phyloP scores from a whole-genome alignment of 1,140 invertebrate species.

The Sarcophaga peregrina region DNA sequence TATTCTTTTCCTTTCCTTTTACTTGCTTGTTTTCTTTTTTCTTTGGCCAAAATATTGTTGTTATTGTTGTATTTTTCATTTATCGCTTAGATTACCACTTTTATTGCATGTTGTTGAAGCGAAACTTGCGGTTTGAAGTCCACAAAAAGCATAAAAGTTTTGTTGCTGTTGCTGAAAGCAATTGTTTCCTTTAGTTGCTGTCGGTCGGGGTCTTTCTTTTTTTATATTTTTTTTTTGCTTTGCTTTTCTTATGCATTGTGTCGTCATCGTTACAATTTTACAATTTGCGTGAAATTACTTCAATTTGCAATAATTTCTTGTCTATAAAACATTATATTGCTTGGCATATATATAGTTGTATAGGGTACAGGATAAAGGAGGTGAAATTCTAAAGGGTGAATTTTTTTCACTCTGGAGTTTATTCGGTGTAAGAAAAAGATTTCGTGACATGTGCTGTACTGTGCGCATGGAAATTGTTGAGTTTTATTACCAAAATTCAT shows the following conservation, averaged over 20 bases:
- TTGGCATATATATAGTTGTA: not conserved
- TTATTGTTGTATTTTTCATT: not conserved
- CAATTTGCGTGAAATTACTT: constrained; percentile 37
- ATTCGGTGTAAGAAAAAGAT: no score
- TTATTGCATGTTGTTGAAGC: constrained; percentile 2
- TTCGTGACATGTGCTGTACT: no score
- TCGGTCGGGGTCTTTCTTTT: not conserved
- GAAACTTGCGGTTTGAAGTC: not conserved
- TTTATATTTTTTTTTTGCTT: not conserved
- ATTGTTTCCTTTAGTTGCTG: not conserved
- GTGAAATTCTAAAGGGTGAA: no score
- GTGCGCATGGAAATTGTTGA: no score
- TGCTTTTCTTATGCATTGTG: not conserved
- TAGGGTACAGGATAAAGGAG: no score
- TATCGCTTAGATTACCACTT: constrained; percentile 7
- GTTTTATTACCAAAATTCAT: no score
- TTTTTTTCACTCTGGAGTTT: no score
- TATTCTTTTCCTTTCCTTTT: not conserved
- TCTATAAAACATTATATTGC: not conserved
- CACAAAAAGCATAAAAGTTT: not conserved
- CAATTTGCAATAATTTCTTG: constrained; percentile 38
- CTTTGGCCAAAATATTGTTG: no score
- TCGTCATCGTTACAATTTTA: not conserved
- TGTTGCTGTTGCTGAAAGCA: not conserved
- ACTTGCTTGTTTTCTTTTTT: no score